A percentile compares a stretch with the other conserved stretches of the same genome.
phyloP scores from a whole-genome alignment of 37 sponge, comb jelly and placozoan genomes.

The Tethya wilhelma region DNA sequence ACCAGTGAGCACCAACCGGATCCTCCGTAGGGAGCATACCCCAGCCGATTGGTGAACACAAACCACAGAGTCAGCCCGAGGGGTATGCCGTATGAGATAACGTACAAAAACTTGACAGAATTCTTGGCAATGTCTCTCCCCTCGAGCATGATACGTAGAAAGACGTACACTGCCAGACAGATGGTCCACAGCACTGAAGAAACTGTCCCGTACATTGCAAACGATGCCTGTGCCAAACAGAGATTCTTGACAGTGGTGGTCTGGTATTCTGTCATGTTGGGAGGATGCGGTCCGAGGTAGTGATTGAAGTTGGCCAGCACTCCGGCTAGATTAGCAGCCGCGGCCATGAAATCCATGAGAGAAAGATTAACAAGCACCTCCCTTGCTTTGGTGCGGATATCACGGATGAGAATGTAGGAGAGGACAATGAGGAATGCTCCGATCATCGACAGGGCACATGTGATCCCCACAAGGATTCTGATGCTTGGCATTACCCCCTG shows the following conservation, averaged over 20 bases:
- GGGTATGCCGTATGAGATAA: constrained; percentile 51
- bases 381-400: constrained; percentile 58
- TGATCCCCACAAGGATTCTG: constrained; percentile 26
- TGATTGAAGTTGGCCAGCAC: constrained; percentile 35
- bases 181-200: constrained; percentile 76
- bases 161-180: constrained; percentile 58
- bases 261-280: neutral
- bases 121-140: neutral
- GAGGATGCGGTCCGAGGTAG: neutral
- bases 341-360: constrained; percentile 61
- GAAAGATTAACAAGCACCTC: constrained; percentile 76
- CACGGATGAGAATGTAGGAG: constrained; percentile 54
- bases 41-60: constrained; percentile 14
- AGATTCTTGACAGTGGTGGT: neutral
- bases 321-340: constrained; percentile 58
- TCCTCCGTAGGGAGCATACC: constrained; percentile 33
- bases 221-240: constrained; percentile 49
- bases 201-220: constrained; percentile 60
- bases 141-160: constrained; percentile 30
- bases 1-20: constrained; percentile 75
- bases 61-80: constrained; percentile 39
- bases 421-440: constrained; percentile 64
- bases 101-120: constrained; percentile 9
- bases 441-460: constrained; percentile 60
- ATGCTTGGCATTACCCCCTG: neutral